Percentiles rank a stretch among this genome's conserved stretches.
Conservation (phyloP, 2,888 invertebrate species). For the Dicroscelio sp. region DNA sequence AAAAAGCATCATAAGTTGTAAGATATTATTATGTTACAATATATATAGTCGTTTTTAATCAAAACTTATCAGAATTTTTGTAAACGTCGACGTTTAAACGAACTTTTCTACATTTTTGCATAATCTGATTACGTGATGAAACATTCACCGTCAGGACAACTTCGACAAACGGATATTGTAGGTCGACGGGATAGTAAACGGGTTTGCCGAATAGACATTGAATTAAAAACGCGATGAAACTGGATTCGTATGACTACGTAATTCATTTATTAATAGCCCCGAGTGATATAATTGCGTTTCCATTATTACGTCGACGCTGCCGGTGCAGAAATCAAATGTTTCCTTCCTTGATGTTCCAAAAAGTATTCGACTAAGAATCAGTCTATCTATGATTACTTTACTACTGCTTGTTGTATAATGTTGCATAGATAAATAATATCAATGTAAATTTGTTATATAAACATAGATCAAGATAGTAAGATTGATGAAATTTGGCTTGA, state of each 20-base stretch:
- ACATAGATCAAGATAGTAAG: too few relatives aligned
- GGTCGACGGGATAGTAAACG: constrained; percentile 48
- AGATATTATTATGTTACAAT: too few relatives aligned
- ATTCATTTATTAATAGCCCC: constrained; percentile 36
- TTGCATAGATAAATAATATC: too few relatives aligned
- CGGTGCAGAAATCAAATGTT: not conserved
- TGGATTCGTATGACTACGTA: constrained; percentile 30
- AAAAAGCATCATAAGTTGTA: too few relatives aligned
- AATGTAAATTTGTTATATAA: too few relatives aligned
- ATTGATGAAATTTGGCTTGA: too few relatives aligned
- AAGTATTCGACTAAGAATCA: too few relatives aligned
- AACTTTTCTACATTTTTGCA: constrained; percentile 46
- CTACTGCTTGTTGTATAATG: too few relatives aligned
- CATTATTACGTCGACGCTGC: not conserved
- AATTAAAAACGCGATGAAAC: constrained; percentile 57
- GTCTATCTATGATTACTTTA: too few relatives aligned
- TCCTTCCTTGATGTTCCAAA: too few relatives aligned
- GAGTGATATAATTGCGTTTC: constrained; percentile 34
- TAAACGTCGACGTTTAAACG: not conserved
- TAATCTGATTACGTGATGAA: constrained; percentile 58
- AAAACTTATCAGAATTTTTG: too few relatives aligned
- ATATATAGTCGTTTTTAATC: too few relatives aligned
- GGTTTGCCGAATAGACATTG: constrained; percentile 60
- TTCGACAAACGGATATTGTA: constrained; percentile 31
- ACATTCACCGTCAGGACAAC: constrained; percentile 52